A percentile compares a stretch with the other conserved stretches of the same genome.
Evolutionary conservation across 2,888 invertebrate species (phyloP).

Genomic region (Rhagonycha lutea): DNA sequence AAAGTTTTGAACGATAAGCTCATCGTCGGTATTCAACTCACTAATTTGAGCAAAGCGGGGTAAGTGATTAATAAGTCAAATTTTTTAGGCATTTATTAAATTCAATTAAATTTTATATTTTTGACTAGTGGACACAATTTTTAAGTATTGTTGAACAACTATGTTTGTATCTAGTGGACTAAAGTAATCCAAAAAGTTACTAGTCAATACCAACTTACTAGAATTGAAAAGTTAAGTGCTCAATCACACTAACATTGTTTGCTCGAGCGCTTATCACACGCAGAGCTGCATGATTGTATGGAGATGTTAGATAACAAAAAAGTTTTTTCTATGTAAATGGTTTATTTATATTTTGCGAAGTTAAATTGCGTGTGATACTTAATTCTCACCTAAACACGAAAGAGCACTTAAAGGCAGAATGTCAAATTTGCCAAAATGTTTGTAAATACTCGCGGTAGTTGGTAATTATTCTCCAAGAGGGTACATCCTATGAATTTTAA

Average conservation of each 20-base stretch:
- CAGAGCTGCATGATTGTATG: neutral
- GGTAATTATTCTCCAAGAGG: neutral
- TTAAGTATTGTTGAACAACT: neutral
- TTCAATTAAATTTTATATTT: conserved; percentile 2
- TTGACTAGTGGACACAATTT: neutral
- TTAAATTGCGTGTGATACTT: neutral
- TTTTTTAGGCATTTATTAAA: neutral
- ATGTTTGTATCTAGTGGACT: neutral
- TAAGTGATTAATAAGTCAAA: neutral
- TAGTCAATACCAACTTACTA: neutral
- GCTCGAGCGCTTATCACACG: neutral
- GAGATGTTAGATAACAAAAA: neutral
- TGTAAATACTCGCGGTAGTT: neutral
- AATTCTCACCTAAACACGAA: neutral
- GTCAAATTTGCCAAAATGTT: neutral
- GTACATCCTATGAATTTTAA: neutral
- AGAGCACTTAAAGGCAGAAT: neutral
- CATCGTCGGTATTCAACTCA: conserved; percentile 41
- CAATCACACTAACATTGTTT: neutral
- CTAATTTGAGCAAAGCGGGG: conserved; percentile 25
- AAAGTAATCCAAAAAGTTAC: neutral
- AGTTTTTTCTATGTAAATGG: neutral
- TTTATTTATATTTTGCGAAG: neutral
- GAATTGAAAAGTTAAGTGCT: neutral
- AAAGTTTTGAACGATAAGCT: conserved; percentile 39